Base-by-base conservation (phyloP, 2,888 invertebrate genomes). In the Aromia moschata region DNA sequence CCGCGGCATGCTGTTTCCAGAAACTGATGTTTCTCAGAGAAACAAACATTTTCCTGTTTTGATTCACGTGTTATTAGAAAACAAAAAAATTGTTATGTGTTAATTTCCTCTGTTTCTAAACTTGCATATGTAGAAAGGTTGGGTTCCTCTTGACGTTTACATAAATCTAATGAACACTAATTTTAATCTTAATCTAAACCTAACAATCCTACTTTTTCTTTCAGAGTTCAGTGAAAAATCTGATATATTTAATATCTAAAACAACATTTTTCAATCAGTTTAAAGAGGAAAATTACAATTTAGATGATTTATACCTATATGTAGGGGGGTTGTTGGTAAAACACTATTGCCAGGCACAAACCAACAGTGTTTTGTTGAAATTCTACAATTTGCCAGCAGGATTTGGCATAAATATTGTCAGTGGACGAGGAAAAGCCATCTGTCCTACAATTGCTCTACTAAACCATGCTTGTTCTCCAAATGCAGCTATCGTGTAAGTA, bases 251-350 rank as follows among this genome's bases (percentile, higher is more conserved):
- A 7, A 61, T 67, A 51, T 56, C 49, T 3, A 58, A 65, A 38
- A 71, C 71, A 0, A 51, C 43, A 17, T 73, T 73, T 55, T 73
- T 73, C 38, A 36, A 52, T 9, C 47, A 56, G 31, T 54, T 64
- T 18, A 36, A 56, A 62, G 30, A 33, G 2, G 57, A 51, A 56
- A 38, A 46, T 16, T 43, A 15, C 11, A 40, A 38, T 9, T 11
- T 51, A 5, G 53, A 65, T 18, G 61, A 69, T 20, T 17, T 67
- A 5, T 64, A 70, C 38, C 36, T 57, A 9, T 65, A 55, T 31
- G 45, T 74, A 36, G 74, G 74, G 5, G 74, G 74, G 17, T 36
- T 72, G 12, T 20, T 74, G 37, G 64, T 72, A 4, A 67, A 64
- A 15, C 72, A 73, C 40, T 69, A 71, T 38, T 68, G 63, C 18